Base-by-base conservation (phyloP, 2,113 vertebrate genomes). In the Gymnarchus niloticus region DNA sequence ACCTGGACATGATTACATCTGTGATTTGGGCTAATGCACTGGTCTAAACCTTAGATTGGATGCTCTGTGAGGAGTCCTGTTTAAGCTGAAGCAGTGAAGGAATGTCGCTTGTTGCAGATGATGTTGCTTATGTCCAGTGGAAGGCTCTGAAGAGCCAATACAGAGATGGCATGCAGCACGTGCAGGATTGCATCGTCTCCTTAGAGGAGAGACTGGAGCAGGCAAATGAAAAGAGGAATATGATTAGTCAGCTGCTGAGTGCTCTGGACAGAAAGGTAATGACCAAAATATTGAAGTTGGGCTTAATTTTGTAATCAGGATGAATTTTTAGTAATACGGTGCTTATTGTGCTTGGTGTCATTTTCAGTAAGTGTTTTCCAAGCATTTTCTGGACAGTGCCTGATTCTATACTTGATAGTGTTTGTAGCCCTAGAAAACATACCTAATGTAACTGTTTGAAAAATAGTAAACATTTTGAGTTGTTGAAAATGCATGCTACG, bases 101-200 rank as follows among this genome's bases (percentile, higher is more conserved):
- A 37, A 37, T 73, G 65, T 37, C 14, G 41, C 7, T 73, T 90
- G 90, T 86, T 57, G 59, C 33, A 92, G 91, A 88, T 33, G 89
- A 85, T 3, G 88, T 89, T 17, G 90, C 91, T 33, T 90, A 88
- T 6, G n/a, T 76, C 73, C 84, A 88, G 37, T 94, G 93, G 93
- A 94, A 94, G 87, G 87, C 86, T 41, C 90, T 95, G 76, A 95
- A 95, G 89, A 84, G n/a, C 9, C 87, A 89, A 54, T 87, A 78
- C 89, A 87, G 84, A 49, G 80, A 82, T 0, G 82, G 61, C n/a
- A 59, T 88, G 83, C 87, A 93, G 87, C 86, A 92, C 89, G 90
- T 88, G 2, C 92, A 94, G 85, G 41, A 1, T 2, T 80, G 91
- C 59, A 92, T 94, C 76, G 37, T 33, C 17, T 83, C 85, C 8